These are phyloP conservation scores for Cyphomyrmex costatus DNA, from an alignment of 1,140 invertebrate species.

Conservation along the genomic window DNA sequence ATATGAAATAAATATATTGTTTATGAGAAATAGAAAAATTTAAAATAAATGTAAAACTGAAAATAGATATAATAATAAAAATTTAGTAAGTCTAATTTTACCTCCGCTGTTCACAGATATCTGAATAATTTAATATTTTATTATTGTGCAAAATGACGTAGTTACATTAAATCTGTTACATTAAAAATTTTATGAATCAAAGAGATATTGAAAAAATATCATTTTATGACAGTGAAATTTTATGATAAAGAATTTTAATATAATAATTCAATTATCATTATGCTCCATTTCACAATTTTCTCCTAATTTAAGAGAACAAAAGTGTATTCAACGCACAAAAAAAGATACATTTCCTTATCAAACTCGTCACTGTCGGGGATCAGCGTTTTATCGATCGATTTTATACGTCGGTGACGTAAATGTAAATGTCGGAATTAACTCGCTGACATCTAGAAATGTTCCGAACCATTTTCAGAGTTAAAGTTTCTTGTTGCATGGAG, in stretches of 20 bases:
- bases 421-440: conserved; percentile 42
- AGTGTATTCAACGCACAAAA: neutral
- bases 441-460: conserved; percentile 29
- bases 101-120: neutral
- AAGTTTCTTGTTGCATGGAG: conserved; percentile 12
- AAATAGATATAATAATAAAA: neutral
- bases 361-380: neutral
- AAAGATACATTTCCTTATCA: neutral
- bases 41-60: neutral
- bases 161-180: neutral
- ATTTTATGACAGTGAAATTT: neutral
- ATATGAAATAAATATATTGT: conserved; percentile 5
- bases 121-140: conserved; percentile 9
- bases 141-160: neutral
- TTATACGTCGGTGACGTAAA: neutral
- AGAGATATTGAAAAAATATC: neutral
- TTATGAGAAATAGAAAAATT: neutral
- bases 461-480: conserved; percentile 23
- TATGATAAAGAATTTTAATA: neutral
- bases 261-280: neutral
- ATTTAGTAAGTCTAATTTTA: neutral
- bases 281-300: conserved; percentile 3
- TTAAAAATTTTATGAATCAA: neutral
- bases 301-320: neutral
- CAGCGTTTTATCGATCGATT: neutral